These are phyloP conservation scores for Eledona agricola DNA, from an alignment of 2,888 invertebrate genomes.

Conservation along the genomic window DNA sequence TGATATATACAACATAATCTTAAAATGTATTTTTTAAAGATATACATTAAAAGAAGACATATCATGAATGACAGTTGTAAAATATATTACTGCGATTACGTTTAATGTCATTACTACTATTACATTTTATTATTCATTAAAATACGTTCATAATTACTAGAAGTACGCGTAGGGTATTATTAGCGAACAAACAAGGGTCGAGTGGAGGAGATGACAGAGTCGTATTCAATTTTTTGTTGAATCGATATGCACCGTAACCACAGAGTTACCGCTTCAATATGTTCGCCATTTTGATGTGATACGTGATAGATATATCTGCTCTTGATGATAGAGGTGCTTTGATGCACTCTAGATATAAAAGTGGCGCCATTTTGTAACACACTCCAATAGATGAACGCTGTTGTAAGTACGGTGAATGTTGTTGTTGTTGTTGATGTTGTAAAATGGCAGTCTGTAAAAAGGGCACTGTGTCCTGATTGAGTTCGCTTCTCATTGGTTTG, in stretches of 20 bases:
- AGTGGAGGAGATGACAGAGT: slow-evolving; percentile 34
- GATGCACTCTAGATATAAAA: slow-evolving; percentile 29
- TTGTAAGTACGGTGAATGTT: slow-evolving; percentile 11
- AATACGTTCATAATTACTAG: background rate
- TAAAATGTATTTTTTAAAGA: slow-evolving; percentile 60
- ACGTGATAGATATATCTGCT: slow-evolving; percentile 42
- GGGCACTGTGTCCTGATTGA: slow-evolving; percentile 45
- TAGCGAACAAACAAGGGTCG: slow-evolving; percentile 18
- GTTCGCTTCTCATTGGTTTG: slow-evolving; percentile 42
- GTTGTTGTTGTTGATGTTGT: slow-evolving; percentile 49
- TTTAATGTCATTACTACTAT: background rate
- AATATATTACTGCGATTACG: slow-evolving; percentile 10
- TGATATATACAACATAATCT: slow-evolving; percentile 56
- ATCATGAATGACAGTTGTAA: slow-evolving; percentile 42
- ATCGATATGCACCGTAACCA: slow-evolving; percentile 46
- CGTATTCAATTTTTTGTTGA: slow-evolving; percentile 38
- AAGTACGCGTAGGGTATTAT: slow-evolving; percentile 12
- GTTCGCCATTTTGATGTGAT: slow-evolving; percentile 62
- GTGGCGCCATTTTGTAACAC: slow-evolving; percentile 26
- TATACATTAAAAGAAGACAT: slow-evolving; percentile 54
- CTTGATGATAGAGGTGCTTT: slow-evolving; percentile 31
- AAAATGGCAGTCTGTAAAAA: slow-evolving; percentile 56
- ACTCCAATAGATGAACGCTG: slow-evolving; percentile 13
- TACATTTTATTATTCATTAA: background rate
- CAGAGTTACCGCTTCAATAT: slow-evolving; percentile 57